These are phyloP conservation scores for Enteromius argenteus DNA, from an alignment of 2,797 vertebrate genomes.

Conservation along the genomic window DNA sequence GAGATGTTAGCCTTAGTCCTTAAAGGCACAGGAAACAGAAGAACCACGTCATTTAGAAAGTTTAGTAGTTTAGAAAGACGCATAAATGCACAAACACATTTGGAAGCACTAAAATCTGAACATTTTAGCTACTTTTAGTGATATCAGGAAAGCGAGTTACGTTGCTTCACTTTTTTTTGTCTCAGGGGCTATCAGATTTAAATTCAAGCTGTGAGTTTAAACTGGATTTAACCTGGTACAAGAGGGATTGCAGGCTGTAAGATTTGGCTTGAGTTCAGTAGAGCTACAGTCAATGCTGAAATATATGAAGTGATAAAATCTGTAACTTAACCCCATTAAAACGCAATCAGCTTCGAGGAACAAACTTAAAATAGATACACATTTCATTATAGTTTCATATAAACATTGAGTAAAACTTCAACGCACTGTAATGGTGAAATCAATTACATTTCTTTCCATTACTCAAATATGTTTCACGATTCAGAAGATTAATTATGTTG, in stretches of 20 bases:
- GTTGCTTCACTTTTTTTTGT: constrained; percentile 4
- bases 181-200: constrained; percentile 30
- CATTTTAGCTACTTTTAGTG: constrained; percentile 14
- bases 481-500: constrained; percentile 40
- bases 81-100: constrained; percentile 17
- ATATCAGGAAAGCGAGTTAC: constrained; percentile 41
- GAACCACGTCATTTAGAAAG: constrained; percentile 37
- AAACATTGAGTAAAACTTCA: constrained; percentile 49
- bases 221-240: constrained; percentile 51
- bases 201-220: constrained; percentile 46
- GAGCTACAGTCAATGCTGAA: constrained; percentile 28
- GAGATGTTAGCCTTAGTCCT: constrained; percentile 48
- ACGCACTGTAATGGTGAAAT: constrained; percentile 38
- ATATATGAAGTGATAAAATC: constrained; percentile 37
- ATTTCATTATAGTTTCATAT: constrained; percentile 45
- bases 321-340: constrained; percentile 46
- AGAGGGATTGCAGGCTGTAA: constrained; percentile 14
- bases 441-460: constrained; percentile 46
- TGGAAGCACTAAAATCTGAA: not conserved
- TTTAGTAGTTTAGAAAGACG: not conserved
- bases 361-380: constrained; percentile 40
- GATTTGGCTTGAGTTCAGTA: constrained; percentile 26
- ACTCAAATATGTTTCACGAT: constrained; percentile 40
- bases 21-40: constrained; percentile 21
- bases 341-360: constrained; percentile 39